phyloP scores from a whole-genome alignment of 2,113 vertebrate species.

The Sapajus apella region DNA sequence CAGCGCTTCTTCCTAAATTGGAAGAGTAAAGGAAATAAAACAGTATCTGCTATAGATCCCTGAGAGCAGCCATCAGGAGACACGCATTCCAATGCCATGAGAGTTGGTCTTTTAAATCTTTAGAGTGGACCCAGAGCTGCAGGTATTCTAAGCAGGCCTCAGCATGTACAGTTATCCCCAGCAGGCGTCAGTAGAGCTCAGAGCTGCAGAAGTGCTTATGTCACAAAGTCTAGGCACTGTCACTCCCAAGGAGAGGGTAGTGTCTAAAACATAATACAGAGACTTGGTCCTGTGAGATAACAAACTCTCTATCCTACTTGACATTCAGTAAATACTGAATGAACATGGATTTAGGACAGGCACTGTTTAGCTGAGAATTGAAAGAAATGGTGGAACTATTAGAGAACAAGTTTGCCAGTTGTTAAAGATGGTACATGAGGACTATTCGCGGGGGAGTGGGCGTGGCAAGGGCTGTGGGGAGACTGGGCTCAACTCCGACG shows the following conservation, averaged over 20 bases:
- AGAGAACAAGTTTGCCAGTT: not conserved
- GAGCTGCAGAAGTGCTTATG: fast-evolving
- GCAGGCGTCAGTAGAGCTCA: not conserved
- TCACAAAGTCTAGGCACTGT: fast-evolving
- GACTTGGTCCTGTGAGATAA: fast-evolving
- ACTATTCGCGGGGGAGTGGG: not conserved
- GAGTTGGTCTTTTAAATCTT: not conserved
- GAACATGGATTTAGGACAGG: fast-evolving
- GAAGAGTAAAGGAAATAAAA: not conserved
- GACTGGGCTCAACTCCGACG: too few relatives aligned
- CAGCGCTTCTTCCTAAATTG: fast-evolving
- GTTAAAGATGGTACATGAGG: not conserved
- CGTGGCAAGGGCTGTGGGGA: too few relatives aligned
- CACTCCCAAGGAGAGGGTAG: too few relatives aligned
- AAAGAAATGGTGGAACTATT: not conserved
- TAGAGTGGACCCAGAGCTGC: not conserved
- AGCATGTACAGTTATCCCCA: too few relatives aligned
- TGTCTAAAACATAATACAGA: fast-evolving
- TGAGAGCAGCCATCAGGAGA: not conserved
- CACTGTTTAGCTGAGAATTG: fast-evolving
- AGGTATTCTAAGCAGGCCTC: not conserved
- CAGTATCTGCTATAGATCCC: fast-evolving
- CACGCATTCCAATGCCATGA: fast-evolving
- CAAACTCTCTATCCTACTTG: fast-evolving
- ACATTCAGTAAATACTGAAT: not conserved